phyloP scores from a whole-genome alignment of 2,113 vertebrate species.

The Dasyornis broadbenti region DNA sequence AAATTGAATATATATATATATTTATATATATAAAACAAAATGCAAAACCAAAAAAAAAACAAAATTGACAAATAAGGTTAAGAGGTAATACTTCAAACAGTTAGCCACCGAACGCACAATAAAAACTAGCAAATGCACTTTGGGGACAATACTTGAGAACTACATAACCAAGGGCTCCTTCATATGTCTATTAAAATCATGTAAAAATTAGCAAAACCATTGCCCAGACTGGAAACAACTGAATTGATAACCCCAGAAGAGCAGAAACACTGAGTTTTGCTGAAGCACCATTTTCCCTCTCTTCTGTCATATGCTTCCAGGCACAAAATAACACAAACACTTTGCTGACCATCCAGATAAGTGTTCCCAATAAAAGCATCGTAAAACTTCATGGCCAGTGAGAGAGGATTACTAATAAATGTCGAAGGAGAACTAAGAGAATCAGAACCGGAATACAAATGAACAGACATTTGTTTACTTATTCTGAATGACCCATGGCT shows the following conservation, averaged over 20 bases:
- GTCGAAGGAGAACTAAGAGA: slow-evolving; percentile 56
- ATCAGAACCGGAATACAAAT: slow-evolving; percentile 53
- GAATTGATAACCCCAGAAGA: slow-evolving; percentile 58
- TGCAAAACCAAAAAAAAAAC: slow-evolving; percentile 65
- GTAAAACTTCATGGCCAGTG: slow-evolving; percentile 5
- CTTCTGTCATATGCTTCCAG: slow-evolving; percentile 20
- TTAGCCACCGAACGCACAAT: slow-evolving; percentile 67
- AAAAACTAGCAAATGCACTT: slow-evolving; percentile 77
- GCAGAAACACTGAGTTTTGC: slow-evolving; percentile 67
- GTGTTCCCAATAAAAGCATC: slow-evolving; percentile 26
- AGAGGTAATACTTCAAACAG: slow-evolving; percentile 81
- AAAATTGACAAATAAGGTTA: slow-evolving; percentile 70
- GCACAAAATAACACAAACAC: slow-evolving; percentile 35
- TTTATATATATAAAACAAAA: slow-evolving; percentile 71
- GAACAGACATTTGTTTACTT: slow-evolving; percentile 55
- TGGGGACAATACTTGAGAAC: slow-evolving; percentile 69
- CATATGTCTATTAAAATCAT: slow-evolving; percentile 69
- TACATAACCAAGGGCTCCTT: slow-evolving; percentile 74
- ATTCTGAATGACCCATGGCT: slow-evolving; percentile 58
- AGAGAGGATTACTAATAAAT: slow-evolving; percentile 56
- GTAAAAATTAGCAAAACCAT: slow-evolving; percentile 69
- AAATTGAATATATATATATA: slow-evolving; percentile 72
- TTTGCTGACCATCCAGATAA: slow-evolving; percentile 24
- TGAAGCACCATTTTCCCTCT: slow-evolving; percentile 71
- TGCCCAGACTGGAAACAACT: slow-evolving; percentile 67